Base-by-base conservation (phyloP, 2,797 vertebrate species). In the Falco novaeseelandiae region DNA sequence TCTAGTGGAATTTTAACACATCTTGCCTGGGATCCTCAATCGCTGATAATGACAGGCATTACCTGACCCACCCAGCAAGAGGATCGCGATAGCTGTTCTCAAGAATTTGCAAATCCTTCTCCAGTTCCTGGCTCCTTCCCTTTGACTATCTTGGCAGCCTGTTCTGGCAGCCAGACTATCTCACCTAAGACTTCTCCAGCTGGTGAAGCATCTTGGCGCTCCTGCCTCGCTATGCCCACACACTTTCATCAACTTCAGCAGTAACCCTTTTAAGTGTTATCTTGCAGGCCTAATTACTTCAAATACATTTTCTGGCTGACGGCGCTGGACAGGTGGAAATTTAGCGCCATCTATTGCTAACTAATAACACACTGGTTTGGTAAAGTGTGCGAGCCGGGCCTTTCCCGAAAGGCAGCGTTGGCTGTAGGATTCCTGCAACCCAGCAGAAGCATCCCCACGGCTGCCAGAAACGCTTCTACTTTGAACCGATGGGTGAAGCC, bases 281-380 rank as follows among this genome's bases (percentile, higher is more conserved):
- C 96, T 95, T 93, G 66, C 87, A 96, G 93, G 89, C 93, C 96
- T 98, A 97, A 97, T 98, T 96, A 96, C 97, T 97, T 97, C 91
- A 94, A 96, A 96, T 78, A 89, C 89, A 89, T 87, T 82, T 93
- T 55, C 94, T 89, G 79, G 67, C 71, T 90, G 94, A 79, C 32
- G n/a, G 65, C 14, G 6, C n/a, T 10, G 58, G 92, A 97, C 98
- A 91, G 59, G 59, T 97, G 97, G 97, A 90, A 95, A 93, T 93
- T 94, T 96, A 98, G 98, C 97, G 97, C 98, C 98, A 98, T 98
- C 98, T 98, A 98, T 97, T 97, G 98, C 96, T 94, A 69, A 29
- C 89, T 91, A 91, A 81, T 83, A 72, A 96, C 96, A 98, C 84
- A 72, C 61, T 66, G 55, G 7, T 42, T 59, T 12, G 54, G 23